Base-by-base conservation (phyloP, 2,113 vertebrate genomes). In the Grallaria varia region DNA sequence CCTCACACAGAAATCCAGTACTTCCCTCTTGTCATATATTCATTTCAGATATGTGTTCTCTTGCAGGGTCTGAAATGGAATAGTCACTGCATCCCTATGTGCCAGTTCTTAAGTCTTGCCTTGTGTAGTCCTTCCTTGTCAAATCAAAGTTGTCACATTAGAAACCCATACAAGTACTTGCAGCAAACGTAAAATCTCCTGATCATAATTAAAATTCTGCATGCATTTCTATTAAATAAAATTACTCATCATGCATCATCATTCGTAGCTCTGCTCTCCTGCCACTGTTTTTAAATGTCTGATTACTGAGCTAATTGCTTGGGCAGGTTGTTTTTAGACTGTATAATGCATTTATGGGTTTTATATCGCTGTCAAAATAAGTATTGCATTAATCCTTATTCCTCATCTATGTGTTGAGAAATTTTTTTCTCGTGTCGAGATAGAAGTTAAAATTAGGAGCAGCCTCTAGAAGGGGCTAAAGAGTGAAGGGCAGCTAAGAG, bases 281-380 rank as follows among this genome's bases (percentile, higher is more conserved):
- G 56, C n/a, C 56, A 68, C 47, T 10, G 11, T 80, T 84, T 87
- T 64, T 75, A 78, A 52, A 75, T 21, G 47, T 81, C 40, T 95
- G 69, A 82, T 89, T 88, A 88, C 76, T 79, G 58, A 95, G 25
- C 44, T 97, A 86, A 88, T 90, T 94, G 55, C 40, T 68, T 24
- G 33, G 37, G 49, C 69, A 93, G 59, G 39, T 72, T 89, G 49
- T n/a, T 94, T 92, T 92, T 56, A 90, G 60, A 58, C 39, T 81
- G 52, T 24, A 39, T 71, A 25, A 24, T 59, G 23, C n/a, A 53
- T 78, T 86, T 81, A 64, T 52, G 59, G 11, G 18, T 23, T 87
- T 91, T 83, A 40, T 66, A 77, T 75, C 55, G 35, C 44, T 72
- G 52, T 28, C 66, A 93, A 87, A 87, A 55, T 44, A 88, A 93